Evolutionary conservation across 1,140 invertebrate genomes (phyloP).

Genomic region (Drosophila subpulchrella): DNA sequence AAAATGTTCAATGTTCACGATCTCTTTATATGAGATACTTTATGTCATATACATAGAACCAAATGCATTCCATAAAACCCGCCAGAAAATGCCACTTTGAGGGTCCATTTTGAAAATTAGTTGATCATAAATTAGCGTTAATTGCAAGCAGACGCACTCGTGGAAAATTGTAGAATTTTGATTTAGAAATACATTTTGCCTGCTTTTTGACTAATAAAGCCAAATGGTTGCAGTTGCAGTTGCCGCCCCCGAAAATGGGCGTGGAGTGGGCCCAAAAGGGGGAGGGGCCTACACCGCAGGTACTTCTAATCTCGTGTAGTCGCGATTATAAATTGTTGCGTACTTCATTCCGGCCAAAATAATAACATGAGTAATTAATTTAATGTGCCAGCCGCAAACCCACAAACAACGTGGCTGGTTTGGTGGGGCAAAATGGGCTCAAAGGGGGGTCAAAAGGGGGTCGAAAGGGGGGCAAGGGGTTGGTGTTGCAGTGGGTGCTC

Average conservation of each 20-base stretch:
- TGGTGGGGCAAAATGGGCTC: background rate
- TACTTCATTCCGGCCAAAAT: slow-evolving; percentile 83
- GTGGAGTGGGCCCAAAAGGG: background rate
- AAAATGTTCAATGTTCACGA: background rate
- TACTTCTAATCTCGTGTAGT: slow-evolving; percentile 82
- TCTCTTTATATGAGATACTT: background rate
- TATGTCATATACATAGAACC: background rate
- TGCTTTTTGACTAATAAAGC: slow-evolving; percentile 74
- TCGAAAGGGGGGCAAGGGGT: background rate
- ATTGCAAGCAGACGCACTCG: slow-evolving; percentile 53
- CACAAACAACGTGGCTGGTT: slow-evolving; percentile 40
- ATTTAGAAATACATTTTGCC: slow-evolving; percentile 62
- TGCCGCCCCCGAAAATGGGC: slow-evolving; percentile 2
- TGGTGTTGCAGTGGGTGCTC: slow-evolving; percentile 19
- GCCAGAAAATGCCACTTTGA: slow-evolving; percentile 18
- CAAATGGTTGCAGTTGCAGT: slow-evolving; percentile 68
- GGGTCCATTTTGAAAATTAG: slow-evolving; percentile 52
- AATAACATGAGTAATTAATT: slow-evolving; percentile 84
- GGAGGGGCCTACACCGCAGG: slow-evolving; percentile 56
- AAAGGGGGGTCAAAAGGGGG: background rate
- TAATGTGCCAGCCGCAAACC: slow-evolving; percentile 77
- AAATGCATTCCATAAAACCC: background rate
- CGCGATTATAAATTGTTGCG: slow-evolving; percentile 84
- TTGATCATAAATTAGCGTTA: slow-evolving; percentile 74
- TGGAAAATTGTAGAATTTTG: slow-evolving; percentile 67